A percentile compares a stretch with the other conserved stretches of the same genome.
Conservation (phyloP, 2,888 invertebrate species). For the Liopterus haemorrhoidalis region DNA sequence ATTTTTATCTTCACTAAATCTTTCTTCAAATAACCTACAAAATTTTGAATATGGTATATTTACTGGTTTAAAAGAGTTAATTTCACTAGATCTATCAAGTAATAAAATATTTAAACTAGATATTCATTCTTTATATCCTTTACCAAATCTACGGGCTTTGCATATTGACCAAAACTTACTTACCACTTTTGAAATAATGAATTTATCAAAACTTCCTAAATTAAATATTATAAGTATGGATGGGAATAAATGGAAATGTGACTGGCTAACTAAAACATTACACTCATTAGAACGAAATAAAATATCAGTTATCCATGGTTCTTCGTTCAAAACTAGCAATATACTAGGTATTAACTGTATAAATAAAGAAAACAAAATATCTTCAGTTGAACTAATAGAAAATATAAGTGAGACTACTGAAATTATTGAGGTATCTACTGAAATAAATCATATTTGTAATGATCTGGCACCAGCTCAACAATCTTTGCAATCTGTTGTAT, state of each 20-base stretch:
- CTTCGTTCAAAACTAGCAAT: constrained; percentile 3
- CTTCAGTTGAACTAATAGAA: neutral
- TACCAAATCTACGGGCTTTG: constrained; percentile 11
- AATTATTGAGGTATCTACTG: too few relatives aligned
- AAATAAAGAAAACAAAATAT: neutral
- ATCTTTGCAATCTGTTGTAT: too few relatives aligned
- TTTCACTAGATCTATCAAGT: constrained; percentile 14
- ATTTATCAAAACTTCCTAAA: constrained; percentile 9
- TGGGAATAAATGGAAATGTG: constrained; percentile 23
- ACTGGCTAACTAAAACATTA: constrained; percentile 13
- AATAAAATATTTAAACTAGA: constrained; percentile 10
- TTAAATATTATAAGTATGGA: constrained; percentile 5
- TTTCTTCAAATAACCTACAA: constrained; percentile 10
- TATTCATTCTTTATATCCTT: constrained; percentile 15
- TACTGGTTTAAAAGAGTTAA: constrained; percentile 7
- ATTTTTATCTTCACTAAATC: constrained; percentile 6
- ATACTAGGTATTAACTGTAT: constrained; percentile 7
- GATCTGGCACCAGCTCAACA: too few relatives aligned
- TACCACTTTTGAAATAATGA: constrained; percentile 11
- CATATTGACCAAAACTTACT: constrained; percentile 19
- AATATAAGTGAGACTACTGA: neutral
- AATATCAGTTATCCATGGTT: neutral
- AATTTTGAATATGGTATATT: constrained; percentile 20
- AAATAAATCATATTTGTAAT: too few relatives aligned
- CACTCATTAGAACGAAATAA: constrained; percentile 10